These are phyloP conservation scores for Burhinus bistriatus DNA, from an alignment of 2,113 vertebrate genomes.

Conservation along the genomic window DNA sequence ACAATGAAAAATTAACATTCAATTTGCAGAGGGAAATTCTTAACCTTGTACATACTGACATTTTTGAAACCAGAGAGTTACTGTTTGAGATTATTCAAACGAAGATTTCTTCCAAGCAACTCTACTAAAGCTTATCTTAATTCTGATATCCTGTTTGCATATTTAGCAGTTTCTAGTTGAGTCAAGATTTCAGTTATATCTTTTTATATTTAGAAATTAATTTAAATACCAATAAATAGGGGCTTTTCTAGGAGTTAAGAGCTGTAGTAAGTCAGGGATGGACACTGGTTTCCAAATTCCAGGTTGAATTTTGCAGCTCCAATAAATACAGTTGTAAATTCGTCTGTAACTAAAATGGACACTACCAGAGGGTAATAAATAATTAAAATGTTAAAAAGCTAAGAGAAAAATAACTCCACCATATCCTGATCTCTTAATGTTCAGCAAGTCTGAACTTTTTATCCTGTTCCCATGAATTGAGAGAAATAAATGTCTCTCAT, in stretches of 20 bases:
- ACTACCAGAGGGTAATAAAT: neutral
- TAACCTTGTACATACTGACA: neutral
- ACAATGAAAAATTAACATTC: neutral
- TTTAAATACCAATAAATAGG: neutral
- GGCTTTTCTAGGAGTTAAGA: neutral
- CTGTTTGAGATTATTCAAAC: neutral
- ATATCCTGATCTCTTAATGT: neutral
- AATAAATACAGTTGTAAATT: neutral
- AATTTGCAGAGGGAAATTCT: neutral
- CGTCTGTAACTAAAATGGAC: neutral
- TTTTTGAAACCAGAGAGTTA: neutral
- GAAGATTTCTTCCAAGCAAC: neutral
- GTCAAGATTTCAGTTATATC: neutral
- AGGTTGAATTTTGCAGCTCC: neutral
- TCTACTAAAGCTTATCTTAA: neutral
- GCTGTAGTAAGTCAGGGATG: neutral
- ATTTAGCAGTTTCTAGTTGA: neutral
- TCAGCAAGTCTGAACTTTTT: neutral
- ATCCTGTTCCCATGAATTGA: conserved; percentile 11
- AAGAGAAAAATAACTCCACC: neutral
- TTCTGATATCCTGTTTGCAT: neutral
- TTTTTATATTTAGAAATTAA: neutral
- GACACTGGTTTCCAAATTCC: neutral
- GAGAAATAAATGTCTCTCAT: conserved; percentile 25
- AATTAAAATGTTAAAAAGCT: neutral